Evolutionary conservation across 2,888 invertebrate genomes (phyloP).

Genomic region (Spialia ferax): DNA sequence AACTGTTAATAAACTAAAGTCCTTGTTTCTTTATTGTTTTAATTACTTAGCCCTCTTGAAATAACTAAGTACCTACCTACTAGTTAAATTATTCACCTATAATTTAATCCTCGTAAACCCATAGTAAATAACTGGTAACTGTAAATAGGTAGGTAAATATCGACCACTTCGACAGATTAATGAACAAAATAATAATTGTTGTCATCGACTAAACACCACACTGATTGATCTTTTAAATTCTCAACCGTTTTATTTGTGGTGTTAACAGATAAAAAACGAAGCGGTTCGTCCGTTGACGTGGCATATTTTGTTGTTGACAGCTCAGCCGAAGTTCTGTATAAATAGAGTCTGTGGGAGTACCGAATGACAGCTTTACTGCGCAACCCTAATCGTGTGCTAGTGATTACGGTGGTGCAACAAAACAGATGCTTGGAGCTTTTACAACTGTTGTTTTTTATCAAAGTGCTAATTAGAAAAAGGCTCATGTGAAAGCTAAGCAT

Average conservation of each 20-base stretch:
- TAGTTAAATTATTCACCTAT: no score
- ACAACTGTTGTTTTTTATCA: background rate
- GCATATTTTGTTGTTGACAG: conserved; percentile 22
- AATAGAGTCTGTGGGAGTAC: conserved; percentile 11
- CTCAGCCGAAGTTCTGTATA: conserved; percentile 12
- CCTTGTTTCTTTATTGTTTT: no score
- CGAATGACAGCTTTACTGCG: conserved; percentile 29
- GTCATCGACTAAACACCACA: conserved; percentile 3
- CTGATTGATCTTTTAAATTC: background rate
- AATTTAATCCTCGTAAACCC: no score
- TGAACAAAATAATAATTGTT: no score
- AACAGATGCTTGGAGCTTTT: conserved; percentile 17
- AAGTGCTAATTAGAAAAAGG: background rate
- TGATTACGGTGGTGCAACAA: conserved; percentile 9
- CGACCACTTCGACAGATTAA: no score
- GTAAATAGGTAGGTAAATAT: no score
- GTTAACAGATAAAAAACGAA: conserved; percentile 30
- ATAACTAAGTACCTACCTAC: no score
- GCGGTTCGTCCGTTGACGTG: conserved; percentile 1
- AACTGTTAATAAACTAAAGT: no score
- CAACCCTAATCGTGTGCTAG: background rate
- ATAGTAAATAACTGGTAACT: no score
- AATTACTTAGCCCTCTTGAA: no score
- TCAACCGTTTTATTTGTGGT: background rate
- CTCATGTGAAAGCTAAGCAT: background rate